A percentile compares a stretch with the other conserved stretches of the same genome.
phyloP scores from a whole-genome alignment of 2,113 vertebrate species.

The Saguinus midas region DNA sequence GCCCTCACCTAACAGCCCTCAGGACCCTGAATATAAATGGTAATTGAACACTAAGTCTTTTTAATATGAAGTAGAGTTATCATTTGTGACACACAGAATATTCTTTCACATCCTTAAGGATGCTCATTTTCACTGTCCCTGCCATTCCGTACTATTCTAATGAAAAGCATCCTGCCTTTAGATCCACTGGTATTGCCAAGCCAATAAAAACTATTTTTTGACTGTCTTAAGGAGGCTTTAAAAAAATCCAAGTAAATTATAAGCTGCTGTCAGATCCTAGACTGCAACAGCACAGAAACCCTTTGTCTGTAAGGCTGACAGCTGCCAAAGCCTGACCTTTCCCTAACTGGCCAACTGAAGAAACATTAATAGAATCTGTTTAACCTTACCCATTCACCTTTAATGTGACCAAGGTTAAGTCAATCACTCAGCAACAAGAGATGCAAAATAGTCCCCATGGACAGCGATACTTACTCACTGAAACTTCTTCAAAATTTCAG shows the following conservation, averaged over 20 bases:
- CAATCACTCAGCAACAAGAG: background rate
- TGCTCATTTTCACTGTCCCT: background rate
- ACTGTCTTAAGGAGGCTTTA: background rate
- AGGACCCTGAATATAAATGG: background rate
- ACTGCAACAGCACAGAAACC: background rate
- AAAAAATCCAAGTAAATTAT: conserved; percentile 18
- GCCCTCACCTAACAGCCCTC: conserved; percentile 3
- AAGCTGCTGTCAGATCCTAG: background rate
- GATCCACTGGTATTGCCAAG: background rate
- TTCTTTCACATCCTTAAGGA: background rate
- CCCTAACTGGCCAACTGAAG: conserved; percentile 42
- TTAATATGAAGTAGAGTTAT: background rate
- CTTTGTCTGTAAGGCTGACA: background rate
- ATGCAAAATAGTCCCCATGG: background rate
- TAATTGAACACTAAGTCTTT: background rate
- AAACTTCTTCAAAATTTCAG: background rate
- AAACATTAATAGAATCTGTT: background rate
- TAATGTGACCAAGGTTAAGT: conserved; percentile 11
- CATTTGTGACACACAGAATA: background rate
- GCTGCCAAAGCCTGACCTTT: conserved; percentile 57
- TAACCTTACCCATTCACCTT: background rate
- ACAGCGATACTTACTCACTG: background rate
- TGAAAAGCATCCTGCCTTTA: background rate
- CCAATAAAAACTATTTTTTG: conserved; percentile 5
- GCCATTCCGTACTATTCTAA: background rate